phyloP scores from a whole-genome alignment of 2,888 invertebrate species.

The Ectemnius cavifrons region DNA sequence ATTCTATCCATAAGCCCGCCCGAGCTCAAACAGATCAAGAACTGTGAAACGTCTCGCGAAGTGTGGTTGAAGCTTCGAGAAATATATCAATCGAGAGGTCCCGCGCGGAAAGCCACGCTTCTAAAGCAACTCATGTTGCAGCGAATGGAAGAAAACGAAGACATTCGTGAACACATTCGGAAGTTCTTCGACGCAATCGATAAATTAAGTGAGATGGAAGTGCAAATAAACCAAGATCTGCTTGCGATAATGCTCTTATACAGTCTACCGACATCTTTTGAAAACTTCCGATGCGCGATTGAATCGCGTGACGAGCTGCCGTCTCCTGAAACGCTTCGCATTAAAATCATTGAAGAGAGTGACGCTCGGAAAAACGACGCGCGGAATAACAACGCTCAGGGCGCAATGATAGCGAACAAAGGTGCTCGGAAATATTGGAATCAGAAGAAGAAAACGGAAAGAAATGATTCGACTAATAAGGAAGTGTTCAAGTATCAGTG shows the following conservation, averaged over 20 bases:
- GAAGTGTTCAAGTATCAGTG: slow-evolving; percentile 21
- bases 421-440: background rate
- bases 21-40: slow-evolving; percentile 15
- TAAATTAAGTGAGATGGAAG: slow-evolving; percentile 24
- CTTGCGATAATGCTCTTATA: slow-evolving; percentile 17
- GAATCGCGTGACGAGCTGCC: slow-evolving; percentile 53
- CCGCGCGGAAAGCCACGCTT: slow-evolving; percentile 20
- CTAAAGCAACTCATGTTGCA: slow-evolving; percentile 11
- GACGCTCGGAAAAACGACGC: slow-evolving; percentile 34
- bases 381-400: background rate
- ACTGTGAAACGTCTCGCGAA: slow-evolving; percentile 2
- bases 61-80: slow-evolving; percentile 11
- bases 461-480: background rate
- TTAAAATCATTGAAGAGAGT: slow-evolving; percentile 48
- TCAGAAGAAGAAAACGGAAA: background rate
- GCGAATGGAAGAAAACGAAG: slow-evolving; percentile 15
- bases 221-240: slow-evolving; percentile 13
- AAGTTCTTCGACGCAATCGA: slow-evolving; percentile 18
- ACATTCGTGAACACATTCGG: slow-evolving; percentile 10
- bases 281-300: slow-evolving; percentile 44
- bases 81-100: slow-evolving; percentile 18
- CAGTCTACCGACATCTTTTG: slow-evolving; percentile 26
- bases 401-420: slow-evolving; percentile 40
- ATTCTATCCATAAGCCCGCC: slow-evolving; percentile 6
- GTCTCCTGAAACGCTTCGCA: slow-evolving; percentile 39